Base-by-base conservation (phyloP, 2,888 invertebrate species). In the Emmelina monodactyla region DNA sequence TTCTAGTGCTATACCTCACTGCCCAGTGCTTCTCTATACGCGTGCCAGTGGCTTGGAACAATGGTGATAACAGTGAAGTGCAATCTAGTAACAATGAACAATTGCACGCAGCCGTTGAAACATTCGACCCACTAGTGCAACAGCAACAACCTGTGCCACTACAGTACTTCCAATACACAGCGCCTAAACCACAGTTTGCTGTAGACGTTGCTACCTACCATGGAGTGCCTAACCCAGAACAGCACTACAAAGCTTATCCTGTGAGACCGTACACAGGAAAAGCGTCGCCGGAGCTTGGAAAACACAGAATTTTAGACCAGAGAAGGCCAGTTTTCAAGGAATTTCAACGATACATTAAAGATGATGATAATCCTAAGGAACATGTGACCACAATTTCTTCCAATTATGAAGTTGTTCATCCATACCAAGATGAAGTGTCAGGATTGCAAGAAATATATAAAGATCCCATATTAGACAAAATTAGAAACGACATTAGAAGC, bases 371-470 rank as follows among this genome's bases (percentile, higher is more conserved):
- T 22, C 34, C 37, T 7, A 38, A 43, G 2, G 40, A 39, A 13
- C 48, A 56, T 22, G 57, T 54, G 1, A 49, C 50, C 16, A 76
- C 79, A 2, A 50, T 49, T 4, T 50, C 61, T 2, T 57, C 58
- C 2, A 62, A 60, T 31, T 78, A 71, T 49, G 71, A 78, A 53
- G 54, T 75, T 3, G 78, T 62, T 34, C 78, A 80, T 46, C 79
- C 80, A 1, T 80, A 80, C 31, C 57, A 71, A 50, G 60, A 59
- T 1, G 78, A 79, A 45, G 63, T 63, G 40, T 69, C 68, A 11
- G 63, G 62, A 3, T 51, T 79, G 28, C 56, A 70, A 43, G 51
- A 58, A 12, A 51, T 78, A 28, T 70, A 76, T 32, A 63, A 62
- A 46, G 70, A 78, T 45, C 70, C 73, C n/a, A 45, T 67, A 2